Evolutionary conservation across 2,888 invertebrate genomes (phyloP).

Genomic region (Epsilonema sp.): DNA sequence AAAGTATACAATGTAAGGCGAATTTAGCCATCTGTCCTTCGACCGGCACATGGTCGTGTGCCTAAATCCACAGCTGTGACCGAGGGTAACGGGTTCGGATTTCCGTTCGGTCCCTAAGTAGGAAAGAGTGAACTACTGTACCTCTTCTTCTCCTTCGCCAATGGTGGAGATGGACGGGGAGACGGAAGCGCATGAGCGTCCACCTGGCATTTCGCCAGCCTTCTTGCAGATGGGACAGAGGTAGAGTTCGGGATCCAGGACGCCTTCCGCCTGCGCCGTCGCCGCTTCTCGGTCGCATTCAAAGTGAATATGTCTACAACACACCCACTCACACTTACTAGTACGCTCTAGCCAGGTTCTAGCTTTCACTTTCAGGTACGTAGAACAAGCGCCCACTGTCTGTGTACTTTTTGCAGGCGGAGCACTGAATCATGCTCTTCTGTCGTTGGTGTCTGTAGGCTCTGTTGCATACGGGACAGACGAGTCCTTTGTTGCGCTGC

Average conservation of each 20-base stretch:
- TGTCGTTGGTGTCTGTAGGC: slow-evolving; percentile 84
- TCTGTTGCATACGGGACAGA: slow-evolving; percentile 76
- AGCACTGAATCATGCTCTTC: slow-evolving; percentile 82
- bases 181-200: neutral
- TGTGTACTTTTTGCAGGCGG: slow-evolving; percentile 39
- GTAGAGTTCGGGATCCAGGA: no score
- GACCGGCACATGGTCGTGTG: no score
- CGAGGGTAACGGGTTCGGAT: no score
- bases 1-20: no score
- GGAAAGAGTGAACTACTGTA: no score
- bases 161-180: neutral
- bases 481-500: slow-evolving; percentile 84
- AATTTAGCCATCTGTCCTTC: no score
- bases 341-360: no score
- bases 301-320: slow-evolving; percentile 62
- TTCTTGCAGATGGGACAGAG: slow-evolving; percentile 69
- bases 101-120: no score
- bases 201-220: slow-evolving; percentile 18
- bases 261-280: slow-evolving; percentile 61
- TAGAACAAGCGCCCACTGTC: no score
- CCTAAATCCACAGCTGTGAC: no score
- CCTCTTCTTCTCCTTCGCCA: neutral
- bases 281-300: slow-evolving; percentile 70
- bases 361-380: no score
- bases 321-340: no score